Percentiles rank a stretch among this genome's conserved stretches.
phyloP scores from a whole-genome alignment of 2,797 vertebrate genomes.

The Pseudomugil gertrudae region DNA sequence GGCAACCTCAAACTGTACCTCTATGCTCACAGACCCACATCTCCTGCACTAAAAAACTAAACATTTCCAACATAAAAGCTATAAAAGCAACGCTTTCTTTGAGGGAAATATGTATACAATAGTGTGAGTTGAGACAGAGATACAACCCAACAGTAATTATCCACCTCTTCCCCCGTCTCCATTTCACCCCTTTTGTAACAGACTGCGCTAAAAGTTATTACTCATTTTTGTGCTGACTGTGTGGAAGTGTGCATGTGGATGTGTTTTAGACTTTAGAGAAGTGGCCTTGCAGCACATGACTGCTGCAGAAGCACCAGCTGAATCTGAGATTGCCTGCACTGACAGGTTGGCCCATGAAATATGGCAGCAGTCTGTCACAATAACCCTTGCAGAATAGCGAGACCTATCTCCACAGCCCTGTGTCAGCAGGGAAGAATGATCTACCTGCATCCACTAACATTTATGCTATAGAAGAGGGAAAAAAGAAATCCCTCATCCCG shows the following conservation, averaged over 20 bases:
- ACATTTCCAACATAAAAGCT: slow-evolving; percentile 5
- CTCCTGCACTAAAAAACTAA: neutral
- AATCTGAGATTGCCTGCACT: slow-evolving; percentile 22
- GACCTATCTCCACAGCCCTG: slow-evolving; percentile 3
- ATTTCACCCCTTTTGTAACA: slow-evolving; percentile 6
- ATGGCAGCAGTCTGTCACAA: slow-evolving; percentile 54
- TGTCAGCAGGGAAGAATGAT: slow-evolving; percentile 11
- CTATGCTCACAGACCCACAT: neutral
- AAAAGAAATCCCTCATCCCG: too few relatives aligned
- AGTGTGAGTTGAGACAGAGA: slow-evolving; percentile 10
- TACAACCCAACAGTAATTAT: slow-evolving; percentile 40
- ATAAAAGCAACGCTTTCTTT: slow-evolving; percentile 10
- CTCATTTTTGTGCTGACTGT: slow-evolving; percentile 43
- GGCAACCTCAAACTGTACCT: neutral
- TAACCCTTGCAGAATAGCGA: slow-evolving; percentile 11
- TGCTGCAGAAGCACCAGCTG: slow-evolving; percentile 52
- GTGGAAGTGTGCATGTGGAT: slow-evolving; percentile 31
- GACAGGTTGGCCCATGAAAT: slow-evolving; percentile 61
- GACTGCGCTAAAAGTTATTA: slow-evolving; percentile 40
- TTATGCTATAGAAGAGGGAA: too few relatives aligned
- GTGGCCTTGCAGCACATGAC: slow-evolving; percentile 58
- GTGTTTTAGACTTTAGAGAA: slow-evolving; percentile 6
- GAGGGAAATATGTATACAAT: slow-evolving; percentile 25
- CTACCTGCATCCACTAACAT: neutral
- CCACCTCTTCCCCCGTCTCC: slow-evolving; percentile 5